A percentile compares a stretch with the other conserved stretches of the same genome.
phyloP scores from a whole-genome alignment of 2,888 invertebrate species.

The Eumacrocentrus americanus region DNA sequence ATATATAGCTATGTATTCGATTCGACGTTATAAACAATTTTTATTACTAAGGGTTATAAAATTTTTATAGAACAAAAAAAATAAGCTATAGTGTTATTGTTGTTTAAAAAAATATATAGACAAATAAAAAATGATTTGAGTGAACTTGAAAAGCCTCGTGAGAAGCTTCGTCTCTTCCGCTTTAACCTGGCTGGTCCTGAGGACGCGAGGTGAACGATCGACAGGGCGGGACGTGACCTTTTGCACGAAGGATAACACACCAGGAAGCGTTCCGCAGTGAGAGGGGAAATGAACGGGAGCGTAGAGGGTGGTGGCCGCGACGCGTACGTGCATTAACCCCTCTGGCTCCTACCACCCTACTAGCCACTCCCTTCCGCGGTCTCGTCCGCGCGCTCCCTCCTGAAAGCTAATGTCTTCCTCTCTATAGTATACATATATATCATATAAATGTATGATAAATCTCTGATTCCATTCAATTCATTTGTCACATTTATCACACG shows the following conservation, averaged over 20 bases:
- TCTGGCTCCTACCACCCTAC: neutral
- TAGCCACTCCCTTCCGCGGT: slow-evolving; percentile 21
- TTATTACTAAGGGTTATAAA: neutral
- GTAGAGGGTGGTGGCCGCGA: slow-evolving; percentile 38
- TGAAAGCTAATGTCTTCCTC: slow-evolving; percentile 1
- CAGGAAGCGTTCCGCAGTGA: slow-evolving; percentile 28
- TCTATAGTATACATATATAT: no score
- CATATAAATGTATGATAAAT: no score
- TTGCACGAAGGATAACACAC: slow-evolving; percentile 57
- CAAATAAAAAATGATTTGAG: neutral
- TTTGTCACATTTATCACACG: no score
- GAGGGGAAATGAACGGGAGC: slow-evolving; percentile 35
- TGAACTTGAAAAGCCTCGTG: slow-evolving; percentile 16
- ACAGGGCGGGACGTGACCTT: slow-evolving; percentile 60
- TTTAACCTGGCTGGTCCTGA: slow-evolving; percentile 53
- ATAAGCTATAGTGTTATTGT: no score
- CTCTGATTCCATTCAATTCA: neutral
- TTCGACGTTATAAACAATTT: neutral
- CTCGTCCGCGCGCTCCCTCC: slow-evolving; percentile 2
- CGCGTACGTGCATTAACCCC: slow-evolving; percentile 26
- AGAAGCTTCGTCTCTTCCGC: slow-evolving; percentile 45
- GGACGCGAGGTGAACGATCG: slow-evolving; percentile 56
- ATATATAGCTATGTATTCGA: no score
- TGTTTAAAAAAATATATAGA: no score
- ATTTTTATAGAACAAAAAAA: neutral